Evolutionary conservation across 2,888 invertebrate species (phyloP).

Genomic region (Drosophila putrida): DNA sequence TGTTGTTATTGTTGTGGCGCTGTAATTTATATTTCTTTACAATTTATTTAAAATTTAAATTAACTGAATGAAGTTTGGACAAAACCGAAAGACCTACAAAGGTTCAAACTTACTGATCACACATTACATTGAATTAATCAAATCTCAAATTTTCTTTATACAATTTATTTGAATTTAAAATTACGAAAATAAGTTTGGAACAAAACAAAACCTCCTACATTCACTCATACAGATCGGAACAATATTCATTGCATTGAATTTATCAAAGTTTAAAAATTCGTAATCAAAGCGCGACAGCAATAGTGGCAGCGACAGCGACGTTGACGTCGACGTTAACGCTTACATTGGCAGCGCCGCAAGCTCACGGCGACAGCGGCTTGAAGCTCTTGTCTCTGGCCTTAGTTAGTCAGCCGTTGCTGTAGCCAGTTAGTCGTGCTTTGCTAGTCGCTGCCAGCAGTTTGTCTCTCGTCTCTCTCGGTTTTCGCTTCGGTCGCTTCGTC

Average conservation of each 20-base stretch:
- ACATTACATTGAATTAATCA: constrained; percentile 62
- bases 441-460: constrained; percentile 74
- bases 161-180: constrained; percentile 26
- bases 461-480: constrained; percentile 41
- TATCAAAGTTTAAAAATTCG: constrained; percentile 63
- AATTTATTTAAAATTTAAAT: constrained; percentile 34
- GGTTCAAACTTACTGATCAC: constrained; percentile 21
- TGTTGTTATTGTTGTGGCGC: constrained; percentile 52
- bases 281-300: constrained; percentile 44
- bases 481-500: constrained; percentile 15
- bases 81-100: constrained; percentile 26
- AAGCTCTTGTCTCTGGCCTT: constrained; percentile 55
- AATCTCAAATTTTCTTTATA: constrained; percentile 45
- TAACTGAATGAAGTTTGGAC: constrained; percentile 20
- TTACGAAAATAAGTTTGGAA: constrained; percentile 28
- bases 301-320: background rate
- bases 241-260: constrained; percentile 57
- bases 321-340: background rate
- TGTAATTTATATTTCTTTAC: constrained; percentile 44
- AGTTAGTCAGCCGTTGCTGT: constrained; percentile 72
- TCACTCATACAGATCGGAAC: constrained; percentile 27
- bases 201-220: constrained; percentile 29
- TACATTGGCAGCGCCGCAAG: constrained; percentile 26
- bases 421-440: constrained; percentile 78
- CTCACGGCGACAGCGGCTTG: constrained; percentile 32